phyloP scores from a whole-genome alignment of 2,888 invertebrate species.

The Hypercompe scribonia region DNA sequence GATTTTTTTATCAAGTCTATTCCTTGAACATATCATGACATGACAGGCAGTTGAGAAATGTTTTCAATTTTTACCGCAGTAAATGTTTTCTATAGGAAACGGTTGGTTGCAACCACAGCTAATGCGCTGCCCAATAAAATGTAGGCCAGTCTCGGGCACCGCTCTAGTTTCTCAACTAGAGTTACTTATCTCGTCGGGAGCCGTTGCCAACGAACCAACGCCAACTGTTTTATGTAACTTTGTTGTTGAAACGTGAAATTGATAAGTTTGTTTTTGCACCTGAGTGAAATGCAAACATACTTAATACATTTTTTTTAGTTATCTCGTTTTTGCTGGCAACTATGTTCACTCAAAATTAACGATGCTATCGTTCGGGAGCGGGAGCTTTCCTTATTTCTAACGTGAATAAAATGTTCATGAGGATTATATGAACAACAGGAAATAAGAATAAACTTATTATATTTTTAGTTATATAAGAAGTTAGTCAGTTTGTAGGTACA shows the following conservation, averaged over 20 bases:
- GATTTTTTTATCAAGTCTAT: constrained; percentile 25
- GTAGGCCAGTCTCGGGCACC: constrained; percentile 81
- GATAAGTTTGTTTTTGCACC: constrained; percentile 71
- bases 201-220: constrained; percentile 77
- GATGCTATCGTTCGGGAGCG: not conserved
- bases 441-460: not conserved
- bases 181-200: constrained; percentile 81
- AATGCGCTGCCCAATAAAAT: constrained; percentile 76
- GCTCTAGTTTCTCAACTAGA: constrained; percentile 83
- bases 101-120: constrained; percentile 79
- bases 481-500: constrained; percentile 11
- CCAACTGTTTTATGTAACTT: constrained; percentile 82
- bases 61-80: constrained; percentile 74
- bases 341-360: not conserved
- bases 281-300: constrained; percentile 46
- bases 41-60: constrained; percentile 67
- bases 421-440: not conserved
- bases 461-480: not conserved
- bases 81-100: constrained; percentile 78
- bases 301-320: constrained; percentile 21
- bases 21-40: constrained; percentile 24
- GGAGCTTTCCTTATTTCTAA: not conserved
- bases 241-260: constrained; percentile 82
- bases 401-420: too few species aligned
- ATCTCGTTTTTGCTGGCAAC: not conserved